phyloP scores from a whole-genome alignment of 2,113 vertebrate species.

The Anguilla rostrata region DNA sequence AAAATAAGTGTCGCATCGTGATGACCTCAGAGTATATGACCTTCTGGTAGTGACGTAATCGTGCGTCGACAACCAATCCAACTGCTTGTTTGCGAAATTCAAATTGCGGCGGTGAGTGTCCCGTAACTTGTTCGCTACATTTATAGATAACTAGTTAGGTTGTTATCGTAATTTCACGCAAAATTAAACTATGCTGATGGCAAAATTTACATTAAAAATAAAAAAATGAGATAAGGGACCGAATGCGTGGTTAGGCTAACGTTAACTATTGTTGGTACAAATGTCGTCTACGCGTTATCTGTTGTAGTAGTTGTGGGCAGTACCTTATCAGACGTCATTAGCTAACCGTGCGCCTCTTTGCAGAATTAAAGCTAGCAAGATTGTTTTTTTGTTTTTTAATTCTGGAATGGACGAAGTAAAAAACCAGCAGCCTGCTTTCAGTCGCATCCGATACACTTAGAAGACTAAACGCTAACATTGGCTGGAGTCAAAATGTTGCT shows the following conservation, averaged over 20 bases:
- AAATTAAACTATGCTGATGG: background rate
- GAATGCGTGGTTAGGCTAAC: background rate
- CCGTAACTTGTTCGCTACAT: background rate
- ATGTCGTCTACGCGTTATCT: too few relatives aligned
- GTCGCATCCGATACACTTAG: background rate
- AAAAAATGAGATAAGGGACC: background rate
- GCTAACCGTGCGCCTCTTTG: background rate
- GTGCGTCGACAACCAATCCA: background rate
- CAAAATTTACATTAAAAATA: background rate
- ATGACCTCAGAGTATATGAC: background rate
- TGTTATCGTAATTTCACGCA: background rate
- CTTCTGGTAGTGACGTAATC: conserved; percentile 19
- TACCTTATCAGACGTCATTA: background rate
- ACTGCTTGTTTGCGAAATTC: conserved; percentile 20
- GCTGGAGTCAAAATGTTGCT: background rate
- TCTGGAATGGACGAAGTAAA: background rate
- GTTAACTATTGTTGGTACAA: too few relatives aligned
- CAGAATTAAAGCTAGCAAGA: background rate
- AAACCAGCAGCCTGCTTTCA: background rate
- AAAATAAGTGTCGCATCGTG: background rate
- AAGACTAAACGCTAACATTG: background rate
- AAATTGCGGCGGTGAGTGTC: conserved; percentile 20
- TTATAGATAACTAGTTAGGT: background rate
- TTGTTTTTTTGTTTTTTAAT: background rate
- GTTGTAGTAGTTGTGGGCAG: too few relatives aligned